A percentile compares a stretch with the other conserved stretches of the same genome.
Evolutionary conservation across 2,888 invertebrate genomes (phyloP).

Genomic region (Thecophora atra): DNA sequence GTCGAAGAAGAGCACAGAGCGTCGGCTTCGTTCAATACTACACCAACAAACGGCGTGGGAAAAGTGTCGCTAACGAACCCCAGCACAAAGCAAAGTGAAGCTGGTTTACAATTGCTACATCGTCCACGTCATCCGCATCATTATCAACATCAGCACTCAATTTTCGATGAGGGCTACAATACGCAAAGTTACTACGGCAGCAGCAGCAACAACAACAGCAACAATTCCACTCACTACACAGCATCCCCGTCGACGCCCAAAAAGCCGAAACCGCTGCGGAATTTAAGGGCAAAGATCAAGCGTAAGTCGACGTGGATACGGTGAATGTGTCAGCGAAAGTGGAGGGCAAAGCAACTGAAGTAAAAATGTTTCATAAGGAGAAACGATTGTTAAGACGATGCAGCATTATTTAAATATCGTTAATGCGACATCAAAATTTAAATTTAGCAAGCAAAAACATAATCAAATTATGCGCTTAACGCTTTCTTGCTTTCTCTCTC

Average conservation of each 20-base stretch:
- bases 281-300: slow-evolving; percentile 63
- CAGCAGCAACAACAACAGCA: slow-evolving; percentile 32
- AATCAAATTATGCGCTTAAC: neutral
- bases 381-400: no score
- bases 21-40: slow-evolving; percentile 55
- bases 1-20: slow-evolving; percentile 59
- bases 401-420: neutral
- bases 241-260: slow-evolving; percentile 52
- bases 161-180: slow-evolving; percentile 53
- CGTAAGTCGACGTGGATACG: slow-evolving; percentile 64
- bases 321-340: slow-evolving; percentile 50
- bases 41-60: slow-evolving; percentile 43
- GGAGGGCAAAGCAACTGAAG: slow-evolving; percentile 3
- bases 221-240: slow-evolving; percentile 34
- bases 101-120: neutral
- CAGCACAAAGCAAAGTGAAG: slow-evolving; percentile 37
- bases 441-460: neutral
- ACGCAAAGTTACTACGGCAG: slow-evolving; percentile 51
- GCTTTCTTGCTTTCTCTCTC: neutral
- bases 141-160: slow-evolving; percentile 42
- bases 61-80: slow-evolving; percentile 59
- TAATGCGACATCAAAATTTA: neutral
- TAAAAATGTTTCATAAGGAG: no score
- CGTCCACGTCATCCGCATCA: slow-evolving; percentile 45
- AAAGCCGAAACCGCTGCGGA: slow-evolving; percentile 60